Conservation (phyloP, 1,140 invertebrate genomes). For the Cydia pomonella region DNA sequence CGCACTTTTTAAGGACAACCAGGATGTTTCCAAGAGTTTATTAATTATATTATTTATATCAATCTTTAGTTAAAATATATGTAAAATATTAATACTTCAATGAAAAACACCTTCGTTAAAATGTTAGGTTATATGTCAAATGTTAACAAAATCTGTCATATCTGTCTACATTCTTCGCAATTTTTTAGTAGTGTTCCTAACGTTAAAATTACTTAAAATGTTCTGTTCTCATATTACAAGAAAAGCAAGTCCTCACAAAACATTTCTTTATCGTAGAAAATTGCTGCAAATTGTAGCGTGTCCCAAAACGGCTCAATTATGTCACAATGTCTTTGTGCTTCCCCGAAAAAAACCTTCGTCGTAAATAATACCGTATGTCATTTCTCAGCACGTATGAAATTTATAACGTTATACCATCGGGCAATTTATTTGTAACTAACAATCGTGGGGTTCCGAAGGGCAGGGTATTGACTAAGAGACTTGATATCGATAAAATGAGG, state of each 20-base stretch:
- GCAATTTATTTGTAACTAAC: slow-evolving; percentile 77
- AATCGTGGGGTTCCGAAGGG: slow-evolving; percentile 15
- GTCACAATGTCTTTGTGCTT: slow-evolving; percentile 75
- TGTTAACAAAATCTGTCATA: too few relatives aligned
- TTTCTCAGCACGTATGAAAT: slow-evolving; percentile 81
- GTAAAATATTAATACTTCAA: too few relatives aligned
- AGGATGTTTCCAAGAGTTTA: too few relatives aligned
- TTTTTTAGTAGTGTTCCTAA: too few relatives aligned
- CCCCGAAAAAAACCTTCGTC: slow-evolving; percentile 61
- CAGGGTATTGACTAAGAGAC: background rate
- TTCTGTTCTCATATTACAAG: background rate
- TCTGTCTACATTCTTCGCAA: too few relatives aligned
- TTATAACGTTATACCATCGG: slow-evolving; percentile 73
- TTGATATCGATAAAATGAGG: slow-evolving; percentile 13
- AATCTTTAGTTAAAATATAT: too few relatives aligned
- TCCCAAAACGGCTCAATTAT: slow-evolving; percentile 74
- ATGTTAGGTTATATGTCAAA: too few relatives aligned
- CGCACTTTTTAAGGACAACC: too few relatives aligned
- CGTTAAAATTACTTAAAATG: background rate
- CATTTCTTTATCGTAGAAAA: slow-evolving; percentile 40
- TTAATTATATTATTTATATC: too few relatives aligned
- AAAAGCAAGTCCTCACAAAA: background rate
- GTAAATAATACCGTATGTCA: slow-evolving; percentile 80
- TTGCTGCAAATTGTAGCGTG: slow-evolving; percentile 57
- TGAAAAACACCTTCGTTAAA: too few relatives aligned